Evolutionary conservation across 2,888 invertebrate species (phyloP).

Genomic region (Hesperia comma): DNA sequence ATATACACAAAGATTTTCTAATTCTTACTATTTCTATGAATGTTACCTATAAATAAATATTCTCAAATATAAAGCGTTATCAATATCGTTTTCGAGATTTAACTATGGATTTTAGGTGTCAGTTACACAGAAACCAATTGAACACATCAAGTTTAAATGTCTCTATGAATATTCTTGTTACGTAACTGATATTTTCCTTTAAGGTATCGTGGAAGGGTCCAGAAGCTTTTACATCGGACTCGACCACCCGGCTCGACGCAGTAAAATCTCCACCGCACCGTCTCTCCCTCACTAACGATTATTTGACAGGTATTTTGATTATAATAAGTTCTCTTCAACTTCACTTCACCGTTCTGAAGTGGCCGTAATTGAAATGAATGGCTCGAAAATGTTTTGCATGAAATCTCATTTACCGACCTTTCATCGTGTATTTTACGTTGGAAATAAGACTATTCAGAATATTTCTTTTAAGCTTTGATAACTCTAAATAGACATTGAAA

Average conservation of each 20-base stretch:
- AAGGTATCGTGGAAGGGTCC: constrained; percentile 81
- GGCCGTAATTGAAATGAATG: constrained; percentile 31
- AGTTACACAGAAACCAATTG: too few species aligned
- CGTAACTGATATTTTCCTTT: constrained; percentile 2
- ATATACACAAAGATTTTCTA: too few species aligned
- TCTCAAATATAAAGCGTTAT: too few species aligned
- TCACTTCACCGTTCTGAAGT: constrained; percentile 10
- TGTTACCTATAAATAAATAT: too few species aligned
- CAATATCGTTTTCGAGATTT: too few species aligned
- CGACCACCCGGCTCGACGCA: constrained; percentile 67
- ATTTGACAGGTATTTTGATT: constrained; percentile 70
- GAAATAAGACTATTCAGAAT: constrained; percentile 33
- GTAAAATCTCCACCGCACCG: constrained; percentile 72
- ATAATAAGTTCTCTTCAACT: constrained; percentile 25
- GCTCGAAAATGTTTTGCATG: constrained; percentile 28
- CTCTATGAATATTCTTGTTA: background rate
- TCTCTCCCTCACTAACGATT: constrained; percentile 80
- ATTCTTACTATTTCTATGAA: too few species aligned
- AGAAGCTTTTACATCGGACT: constrained; percentile 74
- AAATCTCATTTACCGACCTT: constrained; percentile 25
- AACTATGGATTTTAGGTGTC: too few species aligned
- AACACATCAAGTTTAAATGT: too few species aligned
- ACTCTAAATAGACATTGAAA: constrained; percentile 29
- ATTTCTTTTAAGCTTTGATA: constrained; percentile 24
- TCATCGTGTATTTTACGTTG: constrained; percentile 23